phyloP scores from a whole-genome alignment of 2,888 invertebrate genomes.

The Sipha maydis region DNA sequence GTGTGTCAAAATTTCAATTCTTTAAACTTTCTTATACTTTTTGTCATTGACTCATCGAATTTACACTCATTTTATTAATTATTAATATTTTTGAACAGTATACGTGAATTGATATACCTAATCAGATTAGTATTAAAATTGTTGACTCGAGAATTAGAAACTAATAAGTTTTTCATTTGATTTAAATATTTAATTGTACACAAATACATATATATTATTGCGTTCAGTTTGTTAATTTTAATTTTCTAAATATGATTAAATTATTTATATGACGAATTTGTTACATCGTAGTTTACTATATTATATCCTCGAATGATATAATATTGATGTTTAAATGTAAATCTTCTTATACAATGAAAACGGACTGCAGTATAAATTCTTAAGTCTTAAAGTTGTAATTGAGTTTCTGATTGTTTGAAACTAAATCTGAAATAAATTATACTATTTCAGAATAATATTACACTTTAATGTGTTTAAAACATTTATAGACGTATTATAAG shows the following conservation, averaged over 20 bases:
- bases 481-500: background rate
- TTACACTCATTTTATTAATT: too few species aligned
- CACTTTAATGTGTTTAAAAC: background rate
- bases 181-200: too few species aligned
- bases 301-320: background rate
- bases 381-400: background rate
- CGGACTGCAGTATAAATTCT: background rate
- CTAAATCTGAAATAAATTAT: background rate
- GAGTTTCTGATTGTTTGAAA: background rate
- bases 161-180: too few species aligned
- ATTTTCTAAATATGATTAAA: background rate
- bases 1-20: background rate
- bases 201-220: too few species aligned
- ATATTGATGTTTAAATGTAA: background rate
- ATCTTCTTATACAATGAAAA: background rate
- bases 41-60: too few species aligned
- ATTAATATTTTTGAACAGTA: too few species aligned
- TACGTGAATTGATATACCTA: too few species aligned
- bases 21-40: too few species aligned
- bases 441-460: slow-evolving; percentile 10
- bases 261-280: background rate
- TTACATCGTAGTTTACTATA: background rate
- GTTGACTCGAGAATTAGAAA: too few species aligned
- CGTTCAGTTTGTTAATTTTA: background rate
- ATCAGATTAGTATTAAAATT: too few species aligned